Base-by-base conservation (phyloP, 2,113 vertebrate species). In the Nibea albiflora region DNA sequence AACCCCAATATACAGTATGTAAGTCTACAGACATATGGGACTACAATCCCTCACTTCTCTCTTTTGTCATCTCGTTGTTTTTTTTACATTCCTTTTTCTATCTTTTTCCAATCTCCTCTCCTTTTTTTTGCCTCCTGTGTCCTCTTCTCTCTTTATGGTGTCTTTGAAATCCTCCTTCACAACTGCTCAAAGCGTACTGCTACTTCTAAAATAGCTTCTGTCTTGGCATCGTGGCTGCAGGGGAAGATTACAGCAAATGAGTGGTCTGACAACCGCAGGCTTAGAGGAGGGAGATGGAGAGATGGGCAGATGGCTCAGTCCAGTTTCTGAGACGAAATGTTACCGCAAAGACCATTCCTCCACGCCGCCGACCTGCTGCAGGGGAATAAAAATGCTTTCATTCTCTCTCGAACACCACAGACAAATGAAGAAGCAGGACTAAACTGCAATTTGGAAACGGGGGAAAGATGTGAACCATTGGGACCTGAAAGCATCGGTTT, bases 181-280 rank as follows among this genome's bases (percentile, higher is more conserved):
- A 73, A 26, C 83, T 83, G 77, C 87, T 91, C 76, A 85, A 90
- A 86, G 86, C 76, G 75, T 56, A 69, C 44, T 65, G 81, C 78
- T 86, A 80, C 42, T 77, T 91, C 81, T 63, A 90, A 92, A 94
- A 93, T 92, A 94, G 90, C 79, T 86, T 67, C 81, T 81, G 78
- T 83, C 80, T 86, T 85, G 90, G 90, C 93, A 86, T 53, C 9
- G 11, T 15, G 57, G 67, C 70, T 44, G 54, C 50, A 81, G 64
- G 79, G 85, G 81, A 74, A 90, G 85, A 92, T 92, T 92, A 91
- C 82, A 73, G 82, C 79, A 92, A 93, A 92, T 86, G 86, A 93
- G 85, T 78, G 90, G 87, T 90, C 83, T 91, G 85, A 89, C 83
- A 79, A 93, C 90, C 90, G 22, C 91, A 90, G 80, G 82, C 83